Base-by-base conservation (phyloP, 2,888 invertebrate genomes). In the Coelogynopora nodosa region DNA sequence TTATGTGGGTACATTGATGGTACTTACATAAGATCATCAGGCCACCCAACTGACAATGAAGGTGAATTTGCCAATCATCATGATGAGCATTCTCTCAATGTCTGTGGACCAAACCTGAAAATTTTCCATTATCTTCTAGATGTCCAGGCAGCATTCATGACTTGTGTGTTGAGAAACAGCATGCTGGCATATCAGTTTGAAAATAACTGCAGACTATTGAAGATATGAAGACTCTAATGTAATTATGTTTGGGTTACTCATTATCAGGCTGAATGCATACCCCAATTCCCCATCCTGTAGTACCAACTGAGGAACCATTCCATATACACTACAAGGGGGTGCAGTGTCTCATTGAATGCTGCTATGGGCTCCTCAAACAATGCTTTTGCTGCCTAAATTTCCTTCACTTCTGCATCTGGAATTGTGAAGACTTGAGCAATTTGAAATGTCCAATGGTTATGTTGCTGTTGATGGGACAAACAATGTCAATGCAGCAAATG, bases 141-240 rank as follows among this genome's bases (percentile, higher is more conserved):
- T 80, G 80, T 5, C 80, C 80, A 27, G 80, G 80, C 10, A 27
- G 2, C 10, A 23, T 80, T 29, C 26, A 80, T 29, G 80, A 80
- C 80, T 80, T 27, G 80, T 23, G 80, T 80, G 2, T 80, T 80
- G 80, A 80, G 80, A n/a, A 80, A 80, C 80, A 80, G 80, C 29
- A 27, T 29, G 10, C 80, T 80, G 26, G 26, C 80, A 27, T 10
- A 26, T 29, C 26, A 27, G 29, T 80, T 80, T 2, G 80, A 80
- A 80, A 27, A 80, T 10, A 27, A 27, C 26, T 80, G 80, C 10
- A 80, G 80, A 80, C 80, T 23, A 80, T 80, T 80, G n/a, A n/a
- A n/a, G n/a, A n/a, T n/a, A n/a, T n/a, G n/a, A n/a, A n/a, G n/a
- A n/a, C 29, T 23, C 80, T 27, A 80, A 80, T 80, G 80, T 23